These are phyloP conservation scores for Chelmon rostratus DNA, from an alignment of 2,797 vertebrate species.

Conservation along the genomic window DNA sequence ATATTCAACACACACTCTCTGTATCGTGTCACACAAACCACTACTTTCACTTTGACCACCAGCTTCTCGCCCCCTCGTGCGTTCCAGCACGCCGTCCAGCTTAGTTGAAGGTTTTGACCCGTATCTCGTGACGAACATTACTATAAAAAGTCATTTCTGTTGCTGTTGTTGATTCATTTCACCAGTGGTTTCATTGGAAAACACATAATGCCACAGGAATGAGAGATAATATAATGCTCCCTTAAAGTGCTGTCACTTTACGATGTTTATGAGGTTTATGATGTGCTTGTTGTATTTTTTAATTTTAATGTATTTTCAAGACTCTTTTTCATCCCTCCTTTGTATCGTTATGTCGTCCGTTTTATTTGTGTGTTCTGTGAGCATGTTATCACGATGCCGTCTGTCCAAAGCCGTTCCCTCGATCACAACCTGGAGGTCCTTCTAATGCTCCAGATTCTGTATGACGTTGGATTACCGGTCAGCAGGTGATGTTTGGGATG, in stretches of 20 bases:
- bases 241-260: background rate
- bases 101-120: background rate
- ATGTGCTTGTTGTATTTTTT: too few relatives aligned
- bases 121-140: constrained; percentile 2
- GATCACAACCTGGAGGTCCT: background rate
- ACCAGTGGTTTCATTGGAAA: background rate
- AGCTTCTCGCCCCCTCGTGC: background rate
- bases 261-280: too few relatives aligned
- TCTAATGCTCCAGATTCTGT: background rate
- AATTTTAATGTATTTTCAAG: background rate
- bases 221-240: background rate
- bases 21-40: too few relatives aligned
- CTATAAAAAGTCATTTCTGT: constrained; percentile 13
- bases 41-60: background rate
- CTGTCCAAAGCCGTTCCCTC: background rate
- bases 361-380: background rate
- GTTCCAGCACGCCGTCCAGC: too few relatives aligned
- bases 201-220: background rate
- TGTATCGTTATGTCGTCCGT: background rate
- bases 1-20: too few relatives aligned
- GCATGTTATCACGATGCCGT: too few relatives aligned
- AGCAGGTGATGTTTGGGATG: background rate
- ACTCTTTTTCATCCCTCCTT: background rate
- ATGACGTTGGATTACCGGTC: background rate
- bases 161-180: background rate